Evolutionary conservation across 92 coral and sea anemone species (phyloP).

Genomic region (Micromussa lordhowensis): DNA sequence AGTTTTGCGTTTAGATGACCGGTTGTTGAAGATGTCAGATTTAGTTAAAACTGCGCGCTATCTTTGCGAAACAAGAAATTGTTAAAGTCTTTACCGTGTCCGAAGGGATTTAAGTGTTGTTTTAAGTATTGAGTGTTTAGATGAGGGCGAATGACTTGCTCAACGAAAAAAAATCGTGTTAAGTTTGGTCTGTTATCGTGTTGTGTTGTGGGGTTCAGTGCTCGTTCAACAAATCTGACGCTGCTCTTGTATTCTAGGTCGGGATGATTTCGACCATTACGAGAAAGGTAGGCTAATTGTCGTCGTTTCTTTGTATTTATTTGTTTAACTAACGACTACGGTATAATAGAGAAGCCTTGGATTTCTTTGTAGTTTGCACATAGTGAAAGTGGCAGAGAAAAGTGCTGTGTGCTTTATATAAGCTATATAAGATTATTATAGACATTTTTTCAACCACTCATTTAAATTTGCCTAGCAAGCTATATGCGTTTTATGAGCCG

Average conservation of each 20-base stretch:
- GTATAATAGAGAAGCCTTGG: constrained; percentile 53
- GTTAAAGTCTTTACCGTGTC: constrained; percentile 13
- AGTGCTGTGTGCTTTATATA: constrained; percentile 1
- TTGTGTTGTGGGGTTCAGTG: not conserved
- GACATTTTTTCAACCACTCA: not conserved
- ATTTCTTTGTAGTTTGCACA: constrained; percentile 66
- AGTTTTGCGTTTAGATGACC: not conserved
- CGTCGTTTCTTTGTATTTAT: constrained; percentile 44
- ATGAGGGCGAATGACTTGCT: not conserved
- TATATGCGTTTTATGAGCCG: not conserved
- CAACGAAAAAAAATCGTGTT: not conserved
- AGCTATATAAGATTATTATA: not conserved
- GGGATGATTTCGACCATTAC: constrained; percentile 80
- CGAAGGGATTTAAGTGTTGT: constrained; percentile 32
- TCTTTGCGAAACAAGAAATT: constrained; percentile 19
- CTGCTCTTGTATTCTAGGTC: constrained; percentile 71
- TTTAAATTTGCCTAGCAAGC: not conserved
- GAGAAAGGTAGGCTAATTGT: constrained; percentile 68
- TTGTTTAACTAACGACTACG: constrained; percentile 68
- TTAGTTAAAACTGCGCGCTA: constrained; percentile 20
- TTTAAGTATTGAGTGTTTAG: constrained; percentile 5
- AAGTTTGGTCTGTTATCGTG: constrained; percentile 14
- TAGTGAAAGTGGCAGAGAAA: not conserved
- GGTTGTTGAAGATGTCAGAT: constrained; percentile 26
- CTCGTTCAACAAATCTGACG: constrained; percentile 23